Conservation (phyloP, 2,113 vertebrate genomes). For the Phyllostomus discolor region DNA sequence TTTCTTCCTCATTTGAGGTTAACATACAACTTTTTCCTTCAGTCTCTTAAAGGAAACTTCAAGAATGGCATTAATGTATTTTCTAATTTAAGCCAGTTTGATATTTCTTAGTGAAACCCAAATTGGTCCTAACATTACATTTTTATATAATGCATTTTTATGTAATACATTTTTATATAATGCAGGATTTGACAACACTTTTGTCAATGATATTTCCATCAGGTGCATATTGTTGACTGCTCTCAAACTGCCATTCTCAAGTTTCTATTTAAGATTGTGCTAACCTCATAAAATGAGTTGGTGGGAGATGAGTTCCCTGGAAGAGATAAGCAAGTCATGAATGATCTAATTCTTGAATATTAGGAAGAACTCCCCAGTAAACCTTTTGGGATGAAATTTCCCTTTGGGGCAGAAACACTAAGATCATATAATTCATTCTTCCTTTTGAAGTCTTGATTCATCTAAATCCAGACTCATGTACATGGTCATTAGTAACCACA, state of each 20-base stretch:
- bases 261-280: background rate
- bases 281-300: background rate
- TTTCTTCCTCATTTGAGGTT: background rate
- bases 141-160: background rate
- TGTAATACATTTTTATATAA: background rate
- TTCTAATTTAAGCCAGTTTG: conserved; percentile 15
- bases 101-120: background rate
- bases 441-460: conserved; percentile 23
- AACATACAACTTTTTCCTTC: background rate
- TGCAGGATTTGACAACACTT: background rate
- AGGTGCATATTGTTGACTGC: background rate
- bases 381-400: background rate
- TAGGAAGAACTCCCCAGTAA: background rate
- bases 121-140: background rate
- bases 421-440: background rate
- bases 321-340: background rate
- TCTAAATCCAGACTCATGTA: background rate
- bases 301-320: background rate
- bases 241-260: background rate
- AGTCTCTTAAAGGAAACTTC: background rate
- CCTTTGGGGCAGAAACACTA: background rate
- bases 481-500: background rate
- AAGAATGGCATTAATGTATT: background rate
- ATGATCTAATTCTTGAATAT: background rate
- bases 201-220: background rate